These are phyloP conservation scores for Leptodactylus fuscus DNA, from an alignment of 2,113 vertebrate genomes.

Conservation along the genomic window DNA sequence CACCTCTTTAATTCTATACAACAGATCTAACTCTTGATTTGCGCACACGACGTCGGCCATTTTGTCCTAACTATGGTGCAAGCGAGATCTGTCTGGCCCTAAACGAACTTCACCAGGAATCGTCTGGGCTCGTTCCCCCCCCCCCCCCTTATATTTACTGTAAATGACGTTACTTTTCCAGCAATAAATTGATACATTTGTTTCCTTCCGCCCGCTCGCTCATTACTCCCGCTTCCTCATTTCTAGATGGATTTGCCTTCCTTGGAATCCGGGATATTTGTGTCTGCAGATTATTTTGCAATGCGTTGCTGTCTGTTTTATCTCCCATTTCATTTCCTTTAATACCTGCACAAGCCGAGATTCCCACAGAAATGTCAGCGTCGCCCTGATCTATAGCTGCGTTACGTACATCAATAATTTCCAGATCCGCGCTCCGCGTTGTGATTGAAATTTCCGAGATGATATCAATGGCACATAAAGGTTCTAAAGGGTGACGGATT, in stretches of 20 bases:
- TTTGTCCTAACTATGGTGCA: not conserved
- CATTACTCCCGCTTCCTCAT: slow-evolving; percentile 58
- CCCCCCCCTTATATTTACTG: too few species aligned
- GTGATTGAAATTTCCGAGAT: slow-evolving; percentile 76
- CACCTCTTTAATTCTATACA: too few species aligned
- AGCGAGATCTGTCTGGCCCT: not conserved
- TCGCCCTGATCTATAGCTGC: slow-evolving; percentile 74
- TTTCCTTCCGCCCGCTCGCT: not conserved
- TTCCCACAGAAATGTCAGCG: slow-evolving; percentile 73
- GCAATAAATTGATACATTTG: not conserved
- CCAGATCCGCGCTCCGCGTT: slow-evolving; percentile 68
- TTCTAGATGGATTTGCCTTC: slow-evolving; percentile 65
- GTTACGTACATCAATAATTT: slow-evolving; percentile 78
- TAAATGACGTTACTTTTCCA: too few species aligned
- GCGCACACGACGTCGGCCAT: not conserved
- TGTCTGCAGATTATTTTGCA: slow-evolving; percentile 73
- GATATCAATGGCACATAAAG: slow-evolving; percentile 74
- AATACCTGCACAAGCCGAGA: slow-evolving; percentile 70
- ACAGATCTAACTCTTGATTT: not conserved
- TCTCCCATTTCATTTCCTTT: slow-evolving; percentile 75
- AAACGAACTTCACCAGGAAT: not conserved
- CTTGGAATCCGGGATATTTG: slow-evolving; percentile 69
- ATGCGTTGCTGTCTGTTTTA: slow-evolving; percentile 73
- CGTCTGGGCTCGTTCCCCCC: not conserved
- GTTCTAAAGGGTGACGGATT: slow-evolving; percentile 74